Conservation (phyloP, 2,888 invertebrate species). For the Parnassius orleans region DNA sequence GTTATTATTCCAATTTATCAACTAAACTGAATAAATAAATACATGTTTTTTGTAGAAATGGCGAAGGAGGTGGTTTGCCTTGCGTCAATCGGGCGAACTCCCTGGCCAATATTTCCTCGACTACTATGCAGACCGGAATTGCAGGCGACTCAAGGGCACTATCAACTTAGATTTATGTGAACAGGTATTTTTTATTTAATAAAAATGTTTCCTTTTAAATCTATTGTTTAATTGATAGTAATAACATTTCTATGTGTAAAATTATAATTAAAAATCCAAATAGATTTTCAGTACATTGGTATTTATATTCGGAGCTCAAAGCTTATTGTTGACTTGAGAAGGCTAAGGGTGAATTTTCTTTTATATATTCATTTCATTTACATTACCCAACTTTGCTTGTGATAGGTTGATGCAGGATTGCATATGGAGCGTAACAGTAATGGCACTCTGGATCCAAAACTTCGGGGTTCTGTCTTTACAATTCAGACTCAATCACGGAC, state of each 20-base stretch:
- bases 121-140: constrained; percentile 94
- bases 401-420: constrained; percentile 91
- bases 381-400: constrained; percentile 25
- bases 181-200: constrained; percentile 82
- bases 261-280: neutral
- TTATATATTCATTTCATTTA: constrained; percentile 25
- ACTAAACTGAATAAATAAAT: neutral
- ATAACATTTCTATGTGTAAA: neutral
- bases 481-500: constrained; percentile 93
- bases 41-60: constrained; percentile 86
- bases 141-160: constrained; percentile 91
- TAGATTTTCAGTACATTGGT: neutral
- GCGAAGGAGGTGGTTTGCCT: constrained; percentile 96
- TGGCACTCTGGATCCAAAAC: constrained; percentile 84
- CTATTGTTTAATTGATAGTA: neutral
- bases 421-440: constrained; percentile 90
- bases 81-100: constrained; percentile 94
- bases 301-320: neutral
- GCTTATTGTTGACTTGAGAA: constrained; percentile 12
- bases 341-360: constrained; percentile 16
- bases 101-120: constrained; percentile 96
- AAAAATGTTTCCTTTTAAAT: constrained; percentile 13
- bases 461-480: constrained; percentile 87
- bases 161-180: constrained; percentile 98
- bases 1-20: too few relatives aligned